Base-by-base conservation (phyloP, 2,113 vertebrate genomes). In the Nerophis ophidion region DNA sequence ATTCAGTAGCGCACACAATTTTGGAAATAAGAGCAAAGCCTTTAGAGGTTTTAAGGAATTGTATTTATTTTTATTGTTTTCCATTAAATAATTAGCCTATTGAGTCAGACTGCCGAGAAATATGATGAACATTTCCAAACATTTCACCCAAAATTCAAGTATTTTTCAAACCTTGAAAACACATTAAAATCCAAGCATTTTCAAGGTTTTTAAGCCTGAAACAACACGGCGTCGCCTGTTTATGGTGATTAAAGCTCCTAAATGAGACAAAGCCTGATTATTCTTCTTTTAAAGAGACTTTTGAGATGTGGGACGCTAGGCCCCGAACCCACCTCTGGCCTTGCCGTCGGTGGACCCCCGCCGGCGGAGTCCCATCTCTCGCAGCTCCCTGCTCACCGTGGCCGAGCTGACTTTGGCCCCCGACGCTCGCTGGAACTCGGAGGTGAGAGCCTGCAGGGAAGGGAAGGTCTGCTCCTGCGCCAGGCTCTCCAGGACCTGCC, bases 321-420 rank as follows among this genome's bases (percentile, higher is more conserved):
- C 17, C 61, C 61, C 10, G n/a, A 19, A 57, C 67, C 47, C 54
- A 77, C 80, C 71, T 79, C 16, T 68, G 0, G 51, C 35, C 52
- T 67, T 75, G 58, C 45, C 65, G 55, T 78, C 70, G 0, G 69
- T 60, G 44, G 77, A 76, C 35, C 66, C 72, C 15, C 72, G 67
- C 40, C 77, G 72, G 0, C 67, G 68, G 72, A 76, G 75, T 35
- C 77, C 81, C 77, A 81, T 80, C 35, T 76, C 75, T 1, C 60
- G 68, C 0, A 76, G 77, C 72, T 83, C 77, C 58, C 77, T 17
- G 54, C 72, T 78, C 48, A 80, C 61, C 0, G 81, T 83, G 14
- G 45, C 74, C 59, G 54, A 8, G 56, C 81, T 83, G 16, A 83
- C 77, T 2, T 0, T 61, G 45, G 65, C 55, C 34, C 77, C 77